Evolutionary conservation across 2,113 vertebrate species (phyloP), one percentile per base, ranked within the genome.

Genomic region (Hippocampus guttulatus): DNA sequence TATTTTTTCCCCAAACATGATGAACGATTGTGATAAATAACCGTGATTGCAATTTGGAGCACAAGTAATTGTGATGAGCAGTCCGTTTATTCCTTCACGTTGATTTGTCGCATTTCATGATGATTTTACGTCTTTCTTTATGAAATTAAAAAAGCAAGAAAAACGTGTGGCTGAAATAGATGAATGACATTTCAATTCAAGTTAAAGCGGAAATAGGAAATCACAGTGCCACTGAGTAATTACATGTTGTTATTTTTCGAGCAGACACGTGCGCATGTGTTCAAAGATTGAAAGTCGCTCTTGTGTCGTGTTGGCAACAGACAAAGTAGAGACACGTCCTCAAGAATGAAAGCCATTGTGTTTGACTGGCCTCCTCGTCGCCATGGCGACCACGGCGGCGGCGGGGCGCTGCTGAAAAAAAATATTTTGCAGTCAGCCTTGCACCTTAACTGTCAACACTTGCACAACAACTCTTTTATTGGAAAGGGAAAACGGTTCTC

Each of bases 361-460:
- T 33, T 61, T 61, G 62, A n/a, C 38, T 41, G 38, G 40, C 21
- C 20, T 64, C 20, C 20, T 41, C 10, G 16, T 89, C 75, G 40
- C 85, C 86, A 87, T 87, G 27, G 87, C 79, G 87, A 91, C 88
- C 60, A 54, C 45, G 58, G 79, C 74, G 68, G 73, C 30, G 30
- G 2, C 0, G 4, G 4, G 3, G 30, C 3, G 68, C 67, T 70
- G 64, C 18, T 77, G 72, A 5, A 18, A 60, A 25, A 33, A 7
- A 41, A 64, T 64, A 64, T 14, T 64, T 64, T 41, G 38, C 38
- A 43, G 38, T 43, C 20, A 41, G 62, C 62, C 38, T 64, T n/a
- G 62, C 40, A 30, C 58, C 30, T 61, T 61, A 2, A 61, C 33
- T 18, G 23, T 33, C 33, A 61, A 61, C 58, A 18, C 25, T 61